Base-by-base conservation (phyloP, 2,797 vertebrate genomes). In the Botia almorhae region DNA sequence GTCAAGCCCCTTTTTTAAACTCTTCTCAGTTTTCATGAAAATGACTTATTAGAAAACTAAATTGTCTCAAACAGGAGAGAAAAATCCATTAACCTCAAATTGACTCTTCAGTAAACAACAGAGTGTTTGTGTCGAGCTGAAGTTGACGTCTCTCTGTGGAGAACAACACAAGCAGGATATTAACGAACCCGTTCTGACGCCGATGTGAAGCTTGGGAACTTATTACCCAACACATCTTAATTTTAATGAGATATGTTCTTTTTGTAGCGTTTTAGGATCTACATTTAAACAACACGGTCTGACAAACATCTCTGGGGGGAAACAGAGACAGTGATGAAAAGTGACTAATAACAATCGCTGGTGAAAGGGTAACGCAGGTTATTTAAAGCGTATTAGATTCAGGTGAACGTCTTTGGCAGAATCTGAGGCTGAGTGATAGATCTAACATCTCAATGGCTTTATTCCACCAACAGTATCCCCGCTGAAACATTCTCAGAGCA, bases 201-300 rank as follows among this genome's bases (percentile, higher is more conserved):
- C 7, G 58, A 23, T 23, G 7, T 36, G 69, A 23, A 69, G 77
- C 53, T 19, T 14, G 76, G 81, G 75, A 79, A 39, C 60, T 36
- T 78, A 79, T 81, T 79, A 75, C 43, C 75, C 65, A 21, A n/a
- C 76, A n/a, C 48, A 33, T 79, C 61, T 85, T 83, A 12, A 76
- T 79, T 76, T 69, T 69, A 85, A 79, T 83, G 79, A 85, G 61
- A 73, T 23, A 11, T 64, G 67, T 83, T 60, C 78, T 83, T 85
- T 75, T n/a, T 67, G 48, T 76, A 39, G 36, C 69, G 69, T 80
- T 69, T 76, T 36, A 73, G 71, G 36, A 50, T 43, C 64, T 75
- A 51, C 70, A 74, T 76, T 56, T 65, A n/a, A 11, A 76, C 55
- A 83, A 17, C 60, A 46, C 36, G 70, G 53, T 70, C 69, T 69